Base-by-base conservation (phyloP, 2,888 invertebrate genomes). In the Ypsolopha sequella region DNA sequence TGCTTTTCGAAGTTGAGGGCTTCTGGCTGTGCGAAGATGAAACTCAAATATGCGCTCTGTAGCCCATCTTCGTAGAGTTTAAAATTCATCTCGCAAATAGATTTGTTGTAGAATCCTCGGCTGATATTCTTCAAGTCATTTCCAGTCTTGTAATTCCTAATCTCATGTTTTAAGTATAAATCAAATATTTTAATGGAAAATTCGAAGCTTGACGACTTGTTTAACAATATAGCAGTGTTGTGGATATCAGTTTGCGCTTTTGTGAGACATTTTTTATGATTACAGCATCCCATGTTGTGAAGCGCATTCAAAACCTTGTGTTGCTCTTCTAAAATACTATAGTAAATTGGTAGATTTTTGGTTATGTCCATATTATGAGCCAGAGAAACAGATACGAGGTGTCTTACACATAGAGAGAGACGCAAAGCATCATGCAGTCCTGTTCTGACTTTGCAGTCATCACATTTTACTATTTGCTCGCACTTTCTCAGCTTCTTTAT, bases 201-300 rank as follows among this genome's bases (percentile, higher is more conserved):
- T 34, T 76, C 72, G 14, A 67, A 77, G 11, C 64, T 56, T 14
- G 68, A 53, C 0, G 71, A 58, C 34, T 76, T 79, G 51, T 84
- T 76, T 1, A 86, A 55, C 0, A 57, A 51, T 2, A 86, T 80
- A 0, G 84, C 82, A 0, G 68, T 70, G 11, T 86, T 86, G 41
- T 86, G 85, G 0, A 78, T 59, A 4, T 84, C 81, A 0, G 77
- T 75, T 58, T 84, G 82, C 0, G 74, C 51, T 58, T 82, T 82
- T 6, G 64, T 58, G 9, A 70, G 71, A 47, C 65, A 80, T 56
- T 78, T 85, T 0, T 65, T 65, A 2, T 66, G 61, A 47, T 84
- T 85, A 0, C 34, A 39, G 52, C 85, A 86, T 0, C 65, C 66
- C 0, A 68, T n/a, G 0, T 36, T 41, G 2, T 64, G 65, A 7